phyloP scores from a whole-genome alignment of 2,797 vertebrate genomes.

The Vultur gryphus region DNA sequence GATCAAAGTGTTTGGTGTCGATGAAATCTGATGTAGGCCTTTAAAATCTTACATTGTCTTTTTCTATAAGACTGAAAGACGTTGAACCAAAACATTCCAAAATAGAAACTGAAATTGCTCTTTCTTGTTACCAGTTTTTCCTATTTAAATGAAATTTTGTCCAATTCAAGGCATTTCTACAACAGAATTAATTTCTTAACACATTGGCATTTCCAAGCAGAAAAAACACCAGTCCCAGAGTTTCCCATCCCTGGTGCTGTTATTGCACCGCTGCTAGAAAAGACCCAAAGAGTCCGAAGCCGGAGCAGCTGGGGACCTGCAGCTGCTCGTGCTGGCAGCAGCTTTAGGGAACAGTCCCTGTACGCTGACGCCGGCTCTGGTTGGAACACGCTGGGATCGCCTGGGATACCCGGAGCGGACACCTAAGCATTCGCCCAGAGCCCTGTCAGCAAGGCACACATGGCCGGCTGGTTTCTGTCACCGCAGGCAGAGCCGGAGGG shows the following conservation, averaged over 20 bases:
- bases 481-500: neutral
- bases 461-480: neutral
- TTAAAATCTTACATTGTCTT: neutral
- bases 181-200: neutral
- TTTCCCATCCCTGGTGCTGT: neutral
- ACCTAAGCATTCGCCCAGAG: neutral
- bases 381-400: neutral
- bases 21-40: neutral
- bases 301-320: accelerated
- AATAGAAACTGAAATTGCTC: neutral
- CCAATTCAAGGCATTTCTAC: neutral
- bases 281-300: neutral
- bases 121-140: neutral
- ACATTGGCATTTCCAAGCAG: neutral
- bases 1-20: neutral
- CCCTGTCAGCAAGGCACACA: neutral
- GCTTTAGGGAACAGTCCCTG: accelerated
- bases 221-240: neutral
- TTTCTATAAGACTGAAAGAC: neutral
- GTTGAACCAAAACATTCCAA: neutral
- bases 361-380: neutral
- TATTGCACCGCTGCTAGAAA: neutral
- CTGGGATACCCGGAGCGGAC: neutral
- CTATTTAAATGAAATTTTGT: neutral
- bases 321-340: accelerated